Base-by-base conservation (phyloP, 2,888 invertebrate genomes). In the Romanomermis culicivorax region DNA sequence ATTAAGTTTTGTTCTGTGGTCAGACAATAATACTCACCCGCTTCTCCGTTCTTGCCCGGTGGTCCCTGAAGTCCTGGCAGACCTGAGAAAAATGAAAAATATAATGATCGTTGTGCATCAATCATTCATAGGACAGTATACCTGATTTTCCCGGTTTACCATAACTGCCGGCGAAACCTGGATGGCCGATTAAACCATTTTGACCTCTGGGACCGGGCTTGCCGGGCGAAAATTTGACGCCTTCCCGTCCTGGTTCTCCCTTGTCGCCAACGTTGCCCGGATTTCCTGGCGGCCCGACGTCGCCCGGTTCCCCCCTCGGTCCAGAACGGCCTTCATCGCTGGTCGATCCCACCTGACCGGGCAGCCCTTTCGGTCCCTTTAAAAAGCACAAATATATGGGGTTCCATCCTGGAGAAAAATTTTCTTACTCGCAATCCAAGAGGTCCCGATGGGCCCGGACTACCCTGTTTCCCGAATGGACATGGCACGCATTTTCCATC, bases 381-480 rank as follows among this genome's bases (percentile, higher is more conserved):
- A 36, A 11, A 17, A 17, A 36, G 17, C 17, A 36, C 36, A 36
- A 36, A 11, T 11, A 36, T 17, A 11, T 17, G 27, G 7, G 17
- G 20, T 14, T 24, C 27, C 4, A 3, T 50, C 17, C 7, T 11
- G 23, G 27, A n/a, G n/a, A n/a, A n/a, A 24, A 11, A 11, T 17
- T 24, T 3, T 17, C 29, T 43, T 2, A 42, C 52, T 24, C 25
- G 43, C 20, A 11, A 17, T 2, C 56, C 62, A 60, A 24, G 61
- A 59, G 56, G 57, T 58, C 65, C 65, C 14, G 63, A 61, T n/a
- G 61, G 58, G n/a, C 65, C 65, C 11, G 64, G 61, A 17, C 60
- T 61, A 29, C 65, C 65, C 14, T 62, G 61, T 23, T 63, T 62
- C 14, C 65, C 65, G 27, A 57, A 50, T n/a, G 65, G 65, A 50